Base-by-base conservation (phyloP, 1,140 invertebrate genomes). In the Magallana gigas region DNA sequence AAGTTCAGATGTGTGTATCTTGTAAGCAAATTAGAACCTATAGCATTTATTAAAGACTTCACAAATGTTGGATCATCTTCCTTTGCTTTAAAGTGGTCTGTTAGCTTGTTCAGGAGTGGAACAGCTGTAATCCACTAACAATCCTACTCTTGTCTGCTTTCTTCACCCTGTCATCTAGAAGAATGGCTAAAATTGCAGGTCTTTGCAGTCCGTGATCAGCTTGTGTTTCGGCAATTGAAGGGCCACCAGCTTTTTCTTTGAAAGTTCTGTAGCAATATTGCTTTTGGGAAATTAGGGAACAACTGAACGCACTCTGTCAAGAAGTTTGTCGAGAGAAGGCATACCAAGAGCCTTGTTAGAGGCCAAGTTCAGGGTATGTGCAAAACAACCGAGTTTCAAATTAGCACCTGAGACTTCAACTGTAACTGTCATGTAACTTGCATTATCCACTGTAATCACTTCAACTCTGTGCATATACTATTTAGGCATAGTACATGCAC, bases 381-480 rank as follows among this genome's bases (percentile, higher is more conserved):
- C 60, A 62, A 62, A 62, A 62, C 60, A n/a, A n/a, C 60, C n/a
- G n/a, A 11, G n/a, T 62, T 62, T 62, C 60, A 1, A 11, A 23
- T 23, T 23, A 62, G 60, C 60, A 12, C 60, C 60, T 12, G 11
- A 12, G 11, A 62, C 60, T 12, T 62, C n/a, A 62, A 62, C n/a
- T 12, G 60, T 1, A 12, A 62, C 60, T 12, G 60, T 62, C 60
- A 62, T 62, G n/a, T 62, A 12, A n/a, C 11, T 12, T 62, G n/a
- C 60, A 62, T 62, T 62, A n/a, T 62, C 60, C 60, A 62, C 60
- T 62, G 60, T 62, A 62, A 62, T 62, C 60, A 62, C 60, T 62
- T 62, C n/a, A 62, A 11, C 60, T 62, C n/a, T 62, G n/a, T 62
- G 23, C 23, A 23, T 23, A 23, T 23, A 23, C 23, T 23, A 23